Conservation (phyloP, 2,797 vertebrate genomes). For the Myripristis murdjan region DNA sequence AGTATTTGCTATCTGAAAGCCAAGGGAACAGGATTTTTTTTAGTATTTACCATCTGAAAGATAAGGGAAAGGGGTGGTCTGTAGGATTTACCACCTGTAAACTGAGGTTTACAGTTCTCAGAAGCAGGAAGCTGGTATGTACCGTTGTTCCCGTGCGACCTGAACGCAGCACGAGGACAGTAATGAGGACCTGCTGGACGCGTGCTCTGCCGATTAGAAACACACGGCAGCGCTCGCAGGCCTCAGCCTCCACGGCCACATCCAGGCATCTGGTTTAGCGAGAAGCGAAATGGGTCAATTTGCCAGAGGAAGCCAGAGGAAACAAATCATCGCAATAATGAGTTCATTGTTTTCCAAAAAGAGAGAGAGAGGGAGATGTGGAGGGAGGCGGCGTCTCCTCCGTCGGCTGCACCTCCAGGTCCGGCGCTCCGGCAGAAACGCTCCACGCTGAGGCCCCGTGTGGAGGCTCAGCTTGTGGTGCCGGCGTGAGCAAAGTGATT, state of each 20-base stretch:
- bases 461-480: too few species aligned
- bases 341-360: slow-evolving; percentile 73
- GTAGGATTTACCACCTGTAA: not conserved
- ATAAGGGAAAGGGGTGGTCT: too few species aligned
- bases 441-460: too few species aligned
- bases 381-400: slow-evolving; percentile 32
- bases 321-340: slow-evolving; percentile 73
- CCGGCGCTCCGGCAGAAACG: too few species aligned
- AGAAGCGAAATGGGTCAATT: slow-evolving; percentile 62
- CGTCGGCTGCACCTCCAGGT: slow-evolving; percentile 42
- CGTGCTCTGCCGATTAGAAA: slow-evolving; percentile 68
- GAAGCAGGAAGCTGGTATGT: not conserved
- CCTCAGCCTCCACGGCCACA: not conserved
- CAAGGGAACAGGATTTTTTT: too few species aligned
- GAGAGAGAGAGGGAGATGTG: slow-evolving; percentile 14
- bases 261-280: slow-evolving; percentile 53
- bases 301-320: slow-evolving; percentile 61
- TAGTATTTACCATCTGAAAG: too few species aligned
- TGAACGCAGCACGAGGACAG: slow-evolving; percentile 47
- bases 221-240: slow-evolving; percentile 38
- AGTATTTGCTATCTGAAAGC: too few species aligned
- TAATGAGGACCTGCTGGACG: slow-evolving; percentile 76
- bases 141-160: not conserved
- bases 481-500: too few species aligned
- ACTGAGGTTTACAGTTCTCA: not conserved